Conservation (phyloP, 2,888 invertebrate genomes). For the Sesia bembeciformis region DNA sequence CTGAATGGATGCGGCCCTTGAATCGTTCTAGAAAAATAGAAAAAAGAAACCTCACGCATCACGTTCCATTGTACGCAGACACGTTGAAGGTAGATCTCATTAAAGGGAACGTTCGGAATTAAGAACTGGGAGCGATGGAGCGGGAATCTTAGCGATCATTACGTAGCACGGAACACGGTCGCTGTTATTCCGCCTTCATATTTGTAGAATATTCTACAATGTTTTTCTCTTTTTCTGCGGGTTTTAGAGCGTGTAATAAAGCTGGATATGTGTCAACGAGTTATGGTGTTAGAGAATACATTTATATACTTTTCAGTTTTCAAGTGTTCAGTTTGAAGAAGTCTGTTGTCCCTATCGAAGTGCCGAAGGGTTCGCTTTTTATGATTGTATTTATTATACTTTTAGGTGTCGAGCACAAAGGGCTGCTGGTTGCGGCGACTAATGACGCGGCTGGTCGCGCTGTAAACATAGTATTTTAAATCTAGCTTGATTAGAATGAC, state of each 20-base stretch:
- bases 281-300: not conserved
- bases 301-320: not conserved
- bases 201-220: not conserved
- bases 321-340: too few relatives aligned
- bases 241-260: not conserved
- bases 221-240: not conserved
- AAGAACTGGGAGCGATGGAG: constrained; percentile 62
- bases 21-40: constrained; percentile 21
- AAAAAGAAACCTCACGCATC: constrained; percentile 59
- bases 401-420: too few relatives aligned
- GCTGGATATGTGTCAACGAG: not conserved
- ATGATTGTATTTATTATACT: too few relatives aligned
- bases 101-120: constrained; percentile 57
- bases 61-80: constrained; percentile 63
- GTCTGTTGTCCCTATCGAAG: too few relatives aligned
- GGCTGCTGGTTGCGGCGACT: too few relatives aligned
- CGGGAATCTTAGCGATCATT: constrained; percentile 69
- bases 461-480: too few relatives aligned
- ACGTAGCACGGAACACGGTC: constrained; percentile 45
- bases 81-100: constrained; percentile 66
- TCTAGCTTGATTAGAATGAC: too few relatives aligned
- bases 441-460: too few relatives aligned
- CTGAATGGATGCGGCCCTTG: constrained; percentile 58
- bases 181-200: not conserved
- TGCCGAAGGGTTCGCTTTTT: too few relatives aligned